Evolutionary conservation across 1,140 invertebrate genomes (phyloP).

Genomic region (Nephila pilipes): DNA sequence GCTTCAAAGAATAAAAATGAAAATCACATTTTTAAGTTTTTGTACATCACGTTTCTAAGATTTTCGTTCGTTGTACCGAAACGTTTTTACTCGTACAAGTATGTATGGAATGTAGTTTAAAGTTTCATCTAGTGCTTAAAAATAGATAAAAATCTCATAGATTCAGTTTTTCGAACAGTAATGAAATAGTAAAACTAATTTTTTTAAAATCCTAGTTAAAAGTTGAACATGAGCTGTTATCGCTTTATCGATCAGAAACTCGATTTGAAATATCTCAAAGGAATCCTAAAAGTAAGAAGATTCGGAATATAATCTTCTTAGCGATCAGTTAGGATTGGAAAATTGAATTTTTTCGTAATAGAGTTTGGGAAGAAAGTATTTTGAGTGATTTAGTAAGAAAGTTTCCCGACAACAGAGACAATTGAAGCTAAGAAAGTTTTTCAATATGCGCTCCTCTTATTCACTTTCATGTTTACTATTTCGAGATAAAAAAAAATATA

Average conservation of each 20-base stretch:
- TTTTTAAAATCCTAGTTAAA: background rate
- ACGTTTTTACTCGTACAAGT: too few species aligned
- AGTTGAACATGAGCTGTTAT: background rate
- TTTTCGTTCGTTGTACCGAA: too few species aligned
- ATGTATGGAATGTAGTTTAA: too few species aligned
- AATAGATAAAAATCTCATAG: too few species aligned
- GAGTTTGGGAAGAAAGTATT: background rate
- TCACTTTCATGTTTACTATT: background rate
- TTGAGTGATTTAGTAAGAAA: background rate
- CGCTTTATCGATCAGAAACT: background rate
- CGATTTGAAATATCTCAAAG: slow-evolving; percentile 4
- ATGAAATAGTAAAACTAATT: background rate
- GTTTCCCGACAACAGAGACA: background rate
- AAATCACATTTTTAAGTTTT: too few species aligned
- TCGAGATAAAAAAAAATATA: too few species aligned
- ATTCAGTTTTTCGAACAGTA: background rate
- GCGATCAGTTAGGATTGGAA: background rate
- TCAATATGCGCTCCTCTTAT: background rate
- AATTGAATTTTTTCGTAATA: slow-evolving; percentile 15
- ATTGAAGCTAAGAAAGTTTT: background rate
- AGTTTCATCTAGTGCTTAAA: too few species aligned
- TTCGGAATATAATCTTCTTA: slow-evolving; percentile 34
- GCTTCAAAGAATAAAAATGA: too few species aligned
- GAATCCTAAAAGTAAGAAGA: background rate
- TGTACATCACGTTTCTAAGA: too few species aligned